These are phyloP conservation scores for Ciconia boyciana DNA, from an alignment of 2,113 vertebrate species.

Conservation along the genomic window DNA sequence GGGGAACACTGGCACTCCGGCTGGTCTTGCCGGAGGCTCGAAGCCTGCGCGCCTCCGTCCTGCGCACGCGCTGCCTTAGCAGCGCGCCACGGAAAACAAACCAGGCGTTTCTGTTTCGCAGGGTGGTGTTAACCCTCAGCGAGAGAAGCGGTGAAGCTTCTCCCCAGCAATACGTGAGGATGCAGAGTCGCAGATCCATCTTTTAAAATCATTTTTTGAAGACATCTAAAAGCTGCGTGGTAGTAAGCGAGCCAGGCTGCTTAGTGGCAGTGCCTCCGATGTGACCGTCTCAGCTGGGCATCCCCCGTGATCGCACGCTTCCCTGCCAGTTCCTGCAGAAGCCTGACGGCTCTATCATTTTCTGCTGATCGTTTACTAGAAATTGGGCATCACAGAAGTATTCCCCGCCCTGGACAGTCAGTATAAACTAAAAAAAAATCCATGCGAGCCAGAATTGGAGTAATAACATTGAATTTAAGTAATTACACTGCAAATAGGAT, in stretches of 20 bases:
- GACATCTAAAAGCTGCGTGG: not conserved
- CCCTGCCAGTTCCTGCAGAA: not conserved
- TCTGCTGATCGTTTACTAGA: not conserved
- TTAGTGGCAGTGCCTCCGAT: not conserved
- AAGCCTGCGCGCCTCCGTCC: not conserved
- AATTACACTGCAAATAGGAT: not conserved
- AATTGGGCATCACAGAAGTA: not conserved
- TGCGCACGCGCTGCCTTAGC: too few species aligned
- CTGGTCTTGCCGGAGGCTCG: not conserved
- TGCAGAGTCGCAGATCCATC: not conserved
- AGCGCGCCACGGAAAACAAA: not conserved
- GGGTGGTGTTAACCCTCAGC: not conserved
- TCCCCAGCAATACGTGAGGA: not conserved
- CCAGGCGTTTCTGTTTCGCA: rapidly evolving
- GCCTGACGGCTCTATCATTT: not conserved
- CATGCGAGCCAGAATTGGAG: not conserved
- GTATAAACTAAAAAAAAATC: not conserved
- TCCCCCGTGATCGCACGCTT: rapidly evolving
- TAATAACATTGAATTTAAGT: not conserved
- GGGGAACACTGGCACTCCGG: not conserved
- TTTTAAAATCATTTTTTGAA: not conserved
- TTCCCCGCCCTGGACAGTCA: not conserved
- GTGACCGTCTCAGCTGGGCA: not conserved
- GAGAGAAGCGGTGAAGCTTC: not conserved
- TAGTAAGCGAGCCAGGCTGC: not conserved